These are phyloP conservation scores for Pardalotus punctatus DNA, from an alignment of 2,113 vertebrate species.

Conservation along the genomic window DNA sequence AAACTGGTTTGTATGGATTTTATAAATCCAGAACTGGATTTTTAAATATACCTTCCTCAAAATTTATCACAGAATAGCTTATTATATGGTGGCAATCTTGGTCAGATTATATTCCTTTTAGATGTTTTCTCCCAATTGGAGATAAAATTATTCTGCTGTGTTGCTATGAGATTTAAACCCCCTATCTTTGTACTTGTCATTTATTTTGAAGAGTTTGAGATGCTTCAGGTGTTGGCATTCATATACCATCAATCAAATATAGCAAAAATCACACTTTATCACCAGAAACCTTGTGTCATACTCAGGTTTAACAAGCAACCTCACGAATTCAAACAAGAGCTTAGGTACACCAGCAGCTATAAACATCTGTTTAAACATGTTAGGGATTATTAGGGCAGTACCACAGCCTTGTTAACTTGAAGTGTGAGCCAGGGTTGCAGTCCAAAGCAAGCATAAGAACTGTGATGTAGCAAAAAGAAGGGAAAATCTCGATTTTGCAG, in stretches of 20 bases:
- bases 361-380: constrained; percentile 65
- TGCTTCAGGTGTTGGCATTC: neutral
- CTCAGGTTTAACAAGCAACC: constrained; percentile 29
- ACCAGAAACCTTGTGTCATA: neutral
- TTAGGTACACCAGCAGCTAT: constrained; percentile 11
- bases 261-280: neutral
- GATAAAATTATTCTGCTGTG: neutral
- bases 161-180: neutral
- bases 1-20: neutral
- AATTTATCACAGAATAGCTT: neutral
- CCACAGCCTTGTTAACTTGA: constrained; percentile 38
- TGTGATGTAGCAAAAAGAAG: neutral
- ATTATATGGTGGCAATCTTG: neutral
- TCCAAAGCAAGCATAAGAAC: constrained; percentile 56
- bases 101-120: neutral
- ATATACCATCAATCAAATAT: neutral
- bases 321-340: constrained; percentile 21
- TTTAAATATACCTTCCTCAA: neutral
- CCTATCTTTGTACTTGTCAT: neutral
- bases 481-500: neutral
- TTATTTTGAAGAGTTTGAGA: neutral
- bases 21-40: neutral
- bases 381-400: constrained; percentile 41
- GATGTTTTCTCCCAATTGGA: neutral
- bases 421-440: constrained; percentile 46